phyloP scores from a whole-genome alignment of 2,113 vertebrate genomes.

The Himantopus leucocephalus region DNA sequence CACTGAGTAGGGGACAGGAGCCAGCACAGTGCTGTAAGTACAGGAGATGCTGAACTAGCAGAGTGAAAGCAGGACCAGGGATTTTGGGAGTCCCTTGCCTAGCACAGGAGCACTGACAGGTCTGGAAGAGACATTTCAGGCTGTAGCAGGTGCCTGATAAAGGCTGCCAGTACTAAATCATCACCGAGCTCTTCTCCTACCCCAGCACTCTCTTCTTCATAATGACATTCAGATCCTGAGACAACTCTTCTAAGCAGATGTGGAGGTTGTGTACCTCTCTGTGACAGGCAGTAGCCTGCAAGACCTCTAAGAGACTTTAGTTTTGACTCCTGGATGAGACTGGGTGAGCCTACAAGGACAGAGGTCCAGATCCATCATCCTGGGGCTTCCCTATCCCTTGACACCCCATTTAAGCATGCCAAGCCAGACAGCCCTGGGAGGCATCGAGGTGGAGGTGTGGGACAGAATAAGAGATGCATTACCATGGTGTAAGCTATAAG shows the following conservation, averaged over 20 bases:
- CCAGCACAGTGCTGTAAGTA: background rate
- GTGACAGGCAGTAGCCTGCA: background rate
- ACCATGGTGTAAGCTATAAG: background rate
- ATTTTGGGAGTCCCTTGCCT: background rate
- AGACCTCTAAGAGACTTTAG: background rate
- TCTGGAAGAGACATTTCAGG: background rate
- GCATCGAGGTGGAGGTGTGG: background rate
- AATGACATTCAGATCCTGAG: background rate
- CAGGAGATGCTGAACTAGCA: background rate
- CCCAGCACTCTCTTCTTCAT: background rate
- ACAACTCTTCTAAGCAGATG: background rate
- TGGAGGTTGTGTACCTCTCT: background rate
- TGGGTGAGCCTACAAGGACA: background rate
- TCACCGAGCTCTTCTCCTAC: background rate
- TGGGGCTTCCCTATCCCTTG: background rate
- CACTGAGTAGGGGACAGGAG: background rate
- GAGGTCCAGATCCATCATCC: background rate
- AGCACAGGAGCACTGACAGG: background rate
- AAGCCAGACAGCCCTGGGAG: background rate
- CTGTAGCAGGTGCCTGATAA: background rate
- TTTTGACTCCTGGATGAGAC: background rate
- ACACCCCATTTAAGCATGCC: background rate
- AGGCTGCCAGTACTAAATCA: background rate
- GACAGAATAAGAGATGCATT: background rate
- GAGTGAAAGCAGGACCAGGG: background rate